These are phyloP conservation scores for Tamias sibiricus DNA, from an alignment of 2,113 vertebrate species.

Conservation along the genomic window DNA sequence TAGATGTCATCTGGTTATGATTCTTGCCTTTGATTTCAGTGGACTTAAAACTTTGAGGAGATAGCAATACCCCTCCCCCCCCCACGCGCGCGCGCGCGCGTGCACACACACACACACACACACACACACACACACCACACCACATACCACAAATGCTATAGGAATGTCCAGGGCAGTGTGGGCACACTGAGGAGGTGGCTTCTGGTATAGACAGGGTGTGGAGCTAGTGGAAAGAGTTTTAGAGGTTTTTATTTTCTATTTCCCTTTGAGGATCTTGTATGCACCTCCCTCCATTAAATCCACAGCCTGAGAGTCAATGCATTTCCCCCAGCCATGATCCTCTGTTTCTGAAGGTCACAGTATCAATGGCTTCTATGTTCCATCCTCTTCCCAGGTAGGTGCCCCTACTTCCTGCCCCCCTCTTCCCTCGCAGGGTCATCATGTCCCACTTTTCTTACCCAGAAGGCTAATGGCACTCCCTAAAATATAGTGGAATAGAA, in stretches of 20 bases:
- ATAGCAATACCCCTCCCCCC: too few relatives aligned
- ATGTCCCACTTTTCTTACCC: neutral
- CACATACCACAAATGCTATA: accelerated
- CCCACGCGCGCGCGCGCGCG: too few relatives aligned
- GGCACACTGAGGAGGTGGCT: neutral
- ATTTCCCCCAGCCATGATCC: neutral
- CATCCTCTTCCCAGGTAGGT: neutral
- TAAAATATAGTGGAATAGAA: neutral
- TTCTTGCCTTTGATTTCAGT: neutral
- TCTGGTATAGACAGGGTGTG: neutral
- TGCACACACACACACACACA: neutral
- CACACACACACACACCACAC: neutral
- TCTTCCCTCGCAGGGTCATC: neutral
- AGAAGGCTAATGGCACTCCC: neutral
- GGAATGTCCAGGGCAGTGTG: neutral
- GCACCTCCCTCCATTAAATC: neutral
- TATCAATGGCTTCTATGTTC: neutral
- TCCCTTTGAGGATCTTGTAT: neutral
- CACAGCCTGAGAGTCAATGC: neutral
- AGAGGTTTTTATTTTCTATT: neutral
- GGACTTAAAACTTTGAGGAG: neutral
- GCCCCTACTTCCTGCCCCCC: neutral
- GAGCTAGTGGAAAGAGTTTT: neutral
- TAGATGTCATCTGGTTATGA: neutral
- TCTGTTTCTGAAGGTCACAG: neutral